Evolutionary conservation across 1,140 invertebrate species (phyloP).

Genomic region (Adoxophyes honmai): DNA sequence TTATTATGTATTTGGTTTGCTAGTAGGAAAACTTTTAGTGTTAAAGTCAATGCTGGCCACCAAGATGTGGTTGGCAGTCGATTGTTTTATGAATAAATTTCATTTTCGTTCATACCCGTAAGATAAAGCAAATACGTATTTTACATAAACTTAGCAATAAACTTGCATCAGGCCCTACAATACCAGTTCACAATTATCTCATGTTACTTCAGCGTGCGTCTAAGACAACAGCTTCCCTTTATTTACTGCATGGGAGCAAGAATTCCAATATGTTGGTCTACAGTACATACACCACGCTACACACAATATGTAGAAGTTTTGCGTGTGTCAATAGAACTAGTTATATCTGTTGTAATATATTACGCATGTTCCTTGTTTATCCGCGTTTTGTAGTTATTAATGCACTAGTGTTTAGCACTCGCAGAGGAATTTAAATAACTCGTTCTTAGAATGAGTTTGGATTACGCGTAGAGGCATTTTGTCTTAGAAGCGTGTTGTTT

Average conservation of each 20-base stretch:
- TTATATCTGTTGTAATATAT: neutral
- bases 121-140: no score
- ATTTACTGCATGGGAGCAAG: neutral
- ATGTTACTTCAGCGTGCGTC: neutral
- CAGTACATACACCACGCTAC: no score
- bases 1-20: no score
- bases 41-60: no score
- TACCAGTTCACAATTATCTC: neutral
- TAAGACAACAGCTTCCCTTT: neutral
- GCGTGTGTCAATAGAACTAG: neutral
- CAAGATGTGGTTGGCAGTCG: no score
- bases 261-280: constrained; percentile 5
- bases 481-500: no score
- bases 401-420: neutral
- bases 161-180: neutral
- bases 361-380: neutral
- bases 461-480: no score
- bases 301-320: neutral
- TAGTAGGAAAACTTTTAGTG: no score
- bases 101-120: no score
- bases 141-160: neutral
- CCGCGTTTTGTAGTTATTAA: neutral
- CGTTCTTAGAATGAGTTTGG: no score
- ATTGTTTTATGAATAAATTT: no score
- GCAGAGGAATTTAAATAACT: neutral